A percentile compares a stretch with the other conserved stretches of the same genome.
Evolutionary conservation across 1,140 invertebrate genomes (phyloP).

Genomic region (Camponotus pennsylvanicus): DNA sequence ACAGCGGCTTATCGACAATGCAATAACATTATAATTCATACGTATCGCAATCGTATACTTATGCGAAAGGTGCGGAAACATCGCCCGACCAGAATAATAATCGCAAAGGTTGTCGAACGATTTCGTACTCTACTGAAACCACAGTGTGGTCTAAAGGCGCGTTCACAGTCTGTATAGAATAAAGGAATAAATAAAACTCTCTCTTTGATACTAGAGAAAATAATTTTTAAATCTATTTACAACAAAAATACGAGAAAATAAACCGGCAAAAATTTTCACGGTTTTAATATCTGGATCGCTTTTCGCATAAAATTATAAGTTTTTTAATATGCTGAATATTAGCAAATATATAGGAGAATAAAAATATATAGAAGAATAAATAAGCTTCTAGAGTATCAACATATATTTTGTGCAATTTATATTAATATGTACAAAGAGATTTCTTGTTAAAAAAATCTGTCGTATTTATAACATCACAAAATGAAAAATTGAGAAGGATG

Average conservation of each 20-base stretch:
- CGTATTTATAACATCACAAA: background rate
- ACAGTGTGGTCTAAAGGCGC: background rate
- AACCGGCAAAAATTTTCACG: too few relatives aligned
- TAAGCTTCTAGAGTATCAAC: too few relatives aligned
- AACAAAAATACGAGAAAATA: background rate
- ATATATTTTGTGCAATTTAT: background rate
- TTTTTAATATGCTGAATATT: background rate
- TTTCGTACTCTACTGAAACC: constrained; percentile 7
- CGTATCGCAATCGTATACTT: constrained; percentile 58
- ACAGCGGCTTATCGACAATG: constrained; percentile 58
- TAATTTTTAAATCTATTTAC: background rate
- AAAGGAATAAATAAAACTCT: background rate
- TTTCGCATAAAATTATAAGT: background rate
- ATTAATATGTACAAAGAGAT: background rate
- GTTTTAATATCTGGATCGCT: background rate
- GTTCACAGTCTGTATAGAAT: background rate
- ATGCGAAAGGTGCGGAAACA: constrained; percentile 47
- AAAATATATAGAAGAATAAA: too few relatives aligned
- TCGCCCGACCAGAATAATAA: constrained; percentile 63
- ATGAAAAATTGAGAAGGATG: background rate
- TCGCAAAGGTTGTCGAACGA: constrained; percentile 14
- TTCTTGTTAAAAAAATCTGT: constrained; percentile 8
- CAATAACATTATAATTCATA: constrained; percentile 65
- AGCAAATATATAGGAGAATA: too few relatives aligned
- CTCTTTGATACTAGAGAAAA: background rate